phyloP scores from a whole-genome alignment of 2,888 invertebrate genomes.

The Lysandra coridon region DNA sequence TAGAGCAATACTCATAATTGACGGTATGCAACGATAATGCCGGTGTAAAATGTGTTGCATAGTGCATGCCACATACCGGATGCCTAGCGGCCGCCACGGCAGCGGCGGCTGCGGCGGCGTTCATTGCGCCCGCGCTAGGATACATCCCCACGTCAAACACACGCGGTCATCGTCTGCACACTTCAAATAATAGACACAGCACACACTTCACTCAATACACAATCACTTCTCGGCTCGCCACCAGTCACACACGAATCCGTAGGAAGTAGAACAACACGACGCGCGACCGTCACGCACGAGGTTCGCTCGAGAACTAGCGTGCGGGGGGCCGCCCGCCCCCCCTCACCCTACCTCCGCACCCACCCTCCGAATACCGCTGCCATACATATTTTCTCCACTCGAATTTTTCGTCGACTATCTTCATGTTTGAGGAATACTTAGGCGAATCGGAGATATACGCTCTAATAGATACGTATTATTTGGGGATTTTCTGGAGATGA shows the following conservation, averaged over 20 bases:
- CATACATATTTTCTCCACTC: slow-evolving; percentile 78
- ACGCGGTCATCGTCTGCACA: slow-evolving; percentile 69
- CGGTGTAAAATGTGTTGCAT: slow-evolving; percentile 18
- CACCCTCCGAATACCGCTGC: slow-evolving; percentile 68
- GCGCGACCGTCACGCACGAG: slow-evolving; percentile 53
- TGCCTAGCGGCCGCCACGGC: slow-evolving; percentile 92
- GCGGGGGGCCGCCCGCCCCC: slow-evolving; percentile 52
- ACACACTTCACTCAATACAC: slow-evolving; percentile 71
- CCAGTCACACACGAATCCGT: slow-evolving; percentile 39
- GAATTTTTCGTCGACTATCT: slow-evolving; percentile 79
- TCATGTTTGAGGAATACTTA: slow-evolving; percentile 79
- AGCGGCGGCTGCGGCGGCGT: slow-evolving; percentile 91
- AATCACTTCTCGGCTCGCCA: slow-evolving; percentile 60
- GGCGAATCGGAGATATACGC: slow-evolving; percentile 76
- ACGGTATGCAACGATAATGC: slow-evolving; percentile 9
- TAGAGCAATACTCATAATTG: not conserved
- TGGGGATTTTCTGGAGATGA: slow-evolving; percentile 62
- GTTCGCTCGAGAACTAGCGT: slow-evolving; percentile 64
- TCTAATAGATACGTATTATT: slow-evolving; percentile 78
- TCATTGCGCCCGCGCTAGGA: slow-evolving; percentile 91
- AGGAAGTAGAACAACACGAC: slow-evolving; percentile 36
- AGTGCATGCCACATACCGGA: slow-evolving; percentile 83
- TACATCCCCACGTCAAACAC: slow-evolving; percentile 86
- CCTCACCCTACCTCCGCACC: slow-evolving; percentile 51
- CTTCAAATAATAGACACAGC: slow-evolving; percentile 61